Conservation (phyloP, 2,113 vertebrate species). For the Aphyosemion australe region DNA sequence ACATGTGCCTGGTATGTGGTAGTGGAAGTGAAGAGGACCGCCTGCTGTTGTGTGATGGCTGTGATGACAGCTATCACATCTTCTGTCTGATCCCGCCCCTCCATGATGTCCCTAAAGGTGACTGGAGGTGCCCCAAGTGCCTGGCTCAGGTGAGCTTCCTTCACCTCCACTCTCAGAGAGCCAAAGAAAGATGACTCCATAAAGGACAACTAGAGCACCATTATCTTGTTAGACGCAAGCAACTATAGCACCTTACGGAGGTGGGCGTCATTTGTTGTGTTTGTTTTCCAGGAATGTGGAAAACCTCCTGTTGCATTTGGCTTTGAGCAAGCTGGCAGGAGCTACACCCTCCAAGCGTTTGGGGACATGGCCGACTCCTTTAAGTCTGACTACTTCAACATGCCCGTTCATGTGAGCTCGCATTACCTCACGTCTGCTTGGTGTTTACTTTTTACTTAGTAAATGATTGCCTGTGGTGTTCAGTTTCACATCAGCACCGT, state of each 20-base stretch:
- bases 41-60: constrained; percentile 93
- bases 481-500: not conserved
- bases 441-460: not conserved
- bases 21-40: constrained; percentile 91
- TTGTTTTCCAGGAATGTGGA: constrained; percentile 88
- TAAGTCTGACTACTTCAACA: constrained; percentile 99
- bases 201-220: no score
- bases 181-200: not conserved
- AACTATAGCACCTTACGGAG: not conserved
- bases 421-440: not conserved
- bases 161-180: not conserved
- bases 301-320: constrained; percentile 97
- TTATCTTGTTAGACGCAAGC: constrained; percentile 11
- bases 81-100: constrained; percentile 96
- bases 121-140: constrained; percentile 98
- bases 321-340: constrained; percentile 93
- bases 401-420: constrained; percentile 95
- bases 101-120: constrained; percentile 95
- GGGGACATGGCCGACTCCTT: constrained; percentile 99
- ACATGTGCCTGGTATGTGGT: constrained; percentile 93
- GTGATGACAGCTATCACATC: constrained; percentile 98
- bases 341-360: constrained; percentile 92
- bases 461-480: not conserved
- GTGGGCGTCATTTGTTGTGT: not conserved
- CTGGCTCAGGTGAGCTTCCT: constrained; percentile 89